phyloP scores from a whole-genome alignment of 2,797 vertebrate genomes.

The Varecia variegata region DNA sequence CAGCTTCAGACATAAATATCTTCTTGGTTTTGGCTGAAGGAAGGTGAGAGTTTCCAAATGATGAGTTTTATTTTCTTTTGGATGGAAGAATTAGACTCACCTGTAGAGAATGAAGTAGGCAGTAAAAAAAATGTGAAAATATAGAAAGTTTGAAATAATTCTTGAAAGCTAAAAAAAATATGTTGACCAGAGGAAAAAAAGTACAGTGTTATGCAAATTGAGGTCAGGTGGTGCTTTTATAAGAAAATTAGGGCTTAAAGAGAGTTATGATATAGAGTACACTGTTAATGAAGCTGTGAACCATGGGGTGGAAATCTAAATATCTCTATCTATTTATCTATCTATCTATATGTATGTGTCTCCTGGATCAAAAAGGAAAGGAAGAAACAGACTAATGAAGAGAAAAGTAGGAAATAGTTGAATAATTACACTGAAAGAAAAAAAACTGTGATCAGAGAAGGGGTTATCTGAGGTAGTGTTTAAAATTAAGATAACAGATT shows the following conservation, averaged over 20 bases:
- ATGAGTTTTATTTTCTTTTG: background rate
- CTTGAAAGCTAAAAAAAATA: background rate
- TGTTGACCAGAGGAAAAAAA: background rate
- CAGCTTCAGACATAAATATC: background rate
- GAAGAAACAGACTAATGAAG: background rate
- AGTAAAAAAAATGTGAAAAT: background rate
- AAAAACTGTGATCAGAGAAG: background rate
- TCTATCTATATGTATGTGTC: background rate
- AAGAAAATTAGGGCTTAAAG: background rate
- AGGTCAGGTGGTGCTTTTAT: background rate
- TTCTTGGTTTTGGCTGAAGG: background rate
- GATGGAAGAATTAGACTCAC: background rate
- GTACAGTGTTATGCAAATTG: background rate
- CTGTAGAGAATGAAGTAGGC: background rate
- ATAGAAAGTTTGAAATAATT: background rate
- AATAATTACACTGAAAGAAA: background rate
- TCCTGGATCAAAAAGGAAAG: background rate
- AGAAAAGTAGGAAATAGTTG: background rate
- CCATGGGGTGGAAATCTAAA: background rate
- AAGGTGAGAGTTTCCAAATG: background rate
- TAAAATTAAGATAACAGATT: background rate
- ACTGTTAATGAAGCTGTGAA: background rate
- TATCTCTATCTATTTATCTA: background rate
- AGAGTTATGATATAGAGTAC: background rate
- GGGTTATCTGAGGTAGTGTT: background rate